Conservation (phyloP, 2,113 vertebrate genomes). For the Dissostichus mawsoni region DNA sequence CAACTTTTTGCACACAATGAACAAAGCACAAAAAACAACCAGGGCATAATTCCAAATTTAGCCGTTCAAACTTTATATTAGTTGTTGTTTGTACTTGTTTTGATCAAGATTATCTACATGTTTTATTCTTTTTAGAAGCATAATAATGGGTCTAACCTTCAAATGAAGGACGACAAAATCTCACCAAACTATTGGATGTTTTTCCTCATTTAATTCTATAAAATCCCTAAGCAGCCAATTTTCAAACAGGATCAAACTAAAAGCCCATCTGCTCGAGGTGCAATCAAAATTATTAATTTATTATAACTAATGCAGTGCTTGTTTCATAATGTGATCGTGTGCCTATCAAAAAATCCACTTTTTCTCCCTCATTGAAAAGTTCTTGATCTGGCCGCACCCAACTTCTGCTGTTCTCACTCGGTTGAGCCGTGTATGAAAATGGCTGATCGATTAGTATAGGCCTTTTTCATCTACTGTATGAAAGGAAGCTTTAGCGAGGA, state of each 20-base stretch:
- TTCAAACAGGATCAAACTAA: conserved; percentile 9
- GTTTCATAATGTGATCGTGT: no score
- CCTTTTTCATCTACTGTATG: no score
- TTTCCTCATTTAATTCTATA: not conserved
- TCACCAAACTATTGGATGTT: not conserved
- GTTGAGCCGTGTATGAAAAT: no score
- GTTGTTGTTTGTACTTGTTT: conserved; percentile 26
- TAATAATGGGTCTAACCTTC: not conserved
- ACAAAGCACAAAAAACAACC: conserved; percentile 39
- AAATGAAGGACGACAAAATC: conserved; percentile 1
- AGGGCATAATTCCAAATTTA: conserved; percentile 36
- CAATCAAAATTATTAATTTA: not conserved
- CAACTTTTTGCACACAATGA: conserved; percentile 34
- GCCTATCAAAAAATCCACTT: no score
- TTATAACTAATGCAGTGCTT: no score
- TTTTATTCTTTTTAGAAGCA: conserved; percentile 7
- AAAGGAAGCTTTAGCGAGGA: no score
- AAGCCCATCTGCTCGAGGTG: not conserved
- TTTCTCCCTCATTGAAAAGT: no score
- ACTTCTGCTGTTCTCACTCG: no score
- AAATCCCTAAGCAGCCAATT: not conserved
- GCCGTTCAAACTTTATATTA: conserved; percentile 15
- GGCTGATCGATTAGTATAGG: no score
- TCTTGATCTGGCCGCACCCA: not conserved
- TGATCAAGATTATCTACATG: not conserved